These are phyloP conservation scores for Bettongia penicillata DNA, from an alignment of 2,113 vertebrate species.

Conservation along the genomic window DNA sequence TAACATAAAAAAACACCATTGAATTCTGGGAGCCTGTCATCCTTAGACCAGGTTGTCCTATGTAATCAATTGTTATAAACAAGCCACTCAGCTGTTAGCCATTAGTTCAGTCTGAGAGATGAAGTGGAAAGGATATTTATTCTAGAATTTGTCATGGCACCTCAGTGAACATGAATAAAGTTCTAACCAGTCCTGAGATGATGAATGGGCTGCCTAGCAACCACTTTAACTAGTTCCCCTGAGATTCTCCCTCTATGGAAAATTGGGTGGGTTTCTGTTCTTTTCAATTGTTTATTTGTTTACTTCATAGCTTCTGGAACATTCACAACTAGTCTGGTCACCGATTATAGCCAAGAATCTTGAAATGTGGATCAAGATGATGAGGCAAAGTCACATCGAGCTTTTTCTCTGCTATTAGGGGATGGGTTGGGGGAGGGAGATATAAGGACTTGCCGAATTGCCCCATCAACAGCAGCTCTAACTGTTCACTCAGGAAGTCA, in stretches of 20 bases:
- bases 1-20: background rate
- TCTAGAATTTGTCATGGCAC: background rate
- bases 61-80: constrained; percentile 36
- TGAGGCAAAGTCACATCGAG: constrained; percentile 35
- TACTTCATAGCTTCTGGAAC: constrained; percentile 27
- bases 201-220: constrained; percentile 55
- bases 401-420: background rate
- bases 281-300: constrained; percentile 54
- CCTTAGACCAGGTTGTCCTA: background rate
- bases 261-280: constrained; percentile 49
- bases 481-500: constrained; percentile 67
- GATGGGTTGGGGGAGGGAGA: background rate
- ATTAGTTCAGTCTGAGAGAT: constrained; percentile 44
- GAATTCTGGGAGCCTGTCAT: constrained; percentile 3
- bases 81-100: background rate
- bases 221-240: constrained; percentile 62
- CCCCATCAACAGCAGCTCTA: constrained; percentile 11
- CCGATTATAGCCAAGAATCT: constrained; percentile 23
- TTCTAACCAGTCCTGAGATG: constrained; percentile 50
- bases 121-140: background rate
- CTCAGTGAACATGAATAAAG: constrained; percentile 57
- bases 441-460: background rate
- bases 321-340: constrained; percentile 50
- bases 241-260: constrained; percentile 54
- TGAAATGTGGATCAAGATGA: constrained; percentile 42